Evolutionary conservation across 2,888 invertebrate species (phyloP).

Genomic region (Tiliacea citrago): DNA sequence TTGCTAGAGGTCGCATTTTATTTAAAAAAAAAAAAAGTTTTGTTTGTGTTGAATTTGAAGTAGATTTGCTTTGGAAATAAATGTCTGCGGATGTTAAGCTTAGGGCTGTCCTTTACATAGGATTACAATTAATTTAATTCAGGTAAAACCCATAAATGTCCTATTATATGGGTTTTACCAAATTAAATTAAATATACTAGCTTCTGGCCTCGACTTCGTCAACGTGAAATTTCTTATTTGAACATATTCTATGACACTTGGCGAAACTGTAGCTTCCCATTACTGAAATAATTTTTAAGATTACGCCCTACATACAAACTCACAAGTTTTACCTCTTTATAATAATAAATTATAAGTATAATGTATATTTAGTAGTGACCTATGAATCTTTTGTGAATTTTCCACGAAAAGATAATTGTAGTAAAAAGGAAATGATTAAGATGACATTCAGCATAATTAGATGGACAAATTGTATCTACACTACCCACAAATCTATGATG

Average conservation of each 20-base stretch:
- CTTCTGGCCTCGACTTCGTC: not conserved
- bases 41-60: slow-evolving; percentile 55
- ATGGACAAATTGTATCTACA: not conserved
- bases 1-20: slow-evolving; percentile 33
- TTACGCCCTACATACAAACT: not conserved
- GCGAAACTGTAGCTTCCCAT: not conserved
- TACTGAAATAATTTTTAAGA: not conserved
- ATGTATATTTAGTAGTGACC: not conserved
- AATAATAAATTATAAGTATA: too few relatives aligned
- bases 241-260: not conserved
- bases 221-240: not conserved
- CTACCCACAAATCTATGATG: not conserved
- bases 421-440: not conserved
- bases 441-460: not conserved
- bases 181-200: not conserved
- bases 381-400: not conserved
- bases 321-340: not conserved
- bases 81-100: not conserved
- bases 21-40: slow-evolving; percentile 37
- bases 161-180: too few relatives aligned
- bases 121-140: not conserved
- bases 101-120: not conserved
- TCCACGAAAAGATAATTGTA: too few relatives aligned
- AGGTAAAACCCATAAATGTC: not conserved
- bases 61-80: slow-evolving; percentile 25